Conservation (phyloP, 2,888 invertebrate genomes). For the Xestobium rufovillosum region DNA sequence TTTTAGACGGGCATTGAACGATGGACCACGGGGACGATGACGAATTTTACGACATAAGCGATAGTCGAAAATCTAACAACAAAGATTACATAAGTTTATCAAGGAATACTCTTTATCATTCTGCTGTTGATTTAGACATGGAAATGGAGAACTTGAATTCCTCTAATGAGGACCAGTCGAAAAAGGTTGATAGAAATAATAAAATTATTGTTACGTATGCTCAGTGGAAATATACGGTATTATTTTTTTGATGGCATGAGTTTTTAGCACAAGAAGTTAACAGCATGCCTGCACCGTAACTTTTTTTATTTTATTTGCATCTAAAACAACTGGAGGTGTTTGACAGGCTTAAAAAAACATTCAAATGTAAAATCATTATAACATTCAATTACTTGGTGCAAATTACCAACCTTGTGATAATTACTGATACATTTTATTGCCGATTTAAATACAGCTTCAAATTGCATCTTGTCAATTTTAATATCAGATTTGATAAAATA, state of each 20-base stretch:
- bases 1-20: too few relatives aligned
- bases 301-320: not conserved
- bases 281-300: not conserved
- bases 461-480: too few relatives aligned
- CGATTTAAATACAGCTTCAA: too few relatives aligned
- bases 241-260: conserved; percentile 22
- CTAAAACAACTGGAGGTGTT: not conserved
- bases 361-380: too few relatives aligned
- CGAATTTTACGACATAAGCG: conserved; percentile 41
- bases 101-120: conserved; percentile 53
- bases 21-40: conserved; percentile 39
- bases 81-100: conserved; percentile 46
- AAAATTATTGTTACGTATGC: conserved; percentile 49
- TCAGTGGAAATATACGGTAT: conserved; percentile 57
- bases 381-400: too few relatives aligned
- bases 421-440: too few relatives aligned
- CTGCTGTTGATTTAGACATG: conserved; percentile 47
- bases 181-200: conserved; percentile 50
- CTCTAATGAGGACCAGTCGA: conserved; percentile 15
- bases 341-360: not conserved
- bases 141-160: conserved; percentile 30
- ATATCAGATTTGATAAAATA: too few relatives aligned
- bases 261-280: not conserved
- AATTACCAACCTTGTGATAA: too few relatives aligned
- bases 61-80: conserved; percentile 33